phyloP scores from a whole-genome alignment of 2,797 vertebrate genomes.

The Sylvilagus floridanus region DNA sequence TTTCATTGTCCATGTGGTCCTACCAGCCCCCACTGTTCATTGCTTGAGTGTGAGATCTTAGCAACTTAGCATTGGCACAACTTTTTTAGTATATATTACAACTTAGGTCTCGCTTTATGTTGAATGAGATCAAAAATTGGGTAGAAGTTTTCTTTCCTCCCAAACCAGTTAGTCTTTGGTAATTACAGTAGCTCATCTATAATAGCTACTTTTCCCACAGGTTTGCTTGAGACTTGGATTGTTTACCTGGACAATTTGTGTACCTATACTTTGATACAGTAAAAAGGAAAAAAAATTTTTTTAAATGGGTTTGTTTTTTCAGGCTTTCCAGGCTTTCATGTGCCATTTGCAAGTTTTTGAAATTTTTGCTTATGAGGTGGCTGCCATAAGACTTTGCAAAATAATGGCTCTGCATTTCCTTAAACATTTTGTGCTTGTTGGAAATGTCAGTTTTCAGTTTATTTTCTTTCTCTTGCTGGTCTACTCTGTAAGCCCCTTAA shows the following conservation, averaged over 20 bases:
- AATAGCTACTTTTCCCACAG: background rate
- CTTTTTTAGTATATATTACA: conserved; percentile 10
- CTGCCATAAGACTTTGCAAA: conserved; percentile 47
- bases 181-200: background rate
- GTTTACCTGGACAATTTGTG: background rate
- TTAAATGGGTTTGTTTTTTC: too few species aligned
- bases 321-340: conserved; percentile 12
- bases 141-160: conserved; percentile 25
- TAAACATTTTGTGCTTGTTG: conserved; percentile 46
- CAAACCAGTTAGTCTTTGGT: conserved; percentile 20
- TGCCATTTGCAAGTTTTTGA: conserved; percentile 53
- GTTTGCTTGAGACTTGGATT: conserved; percentile 34
- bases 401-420: conserved; percentile 47
- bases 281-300: conserved; percentile 16
- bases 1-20: conserved; percentile 41
- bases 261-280: background rate
- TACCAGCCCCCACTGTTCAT: background rate
- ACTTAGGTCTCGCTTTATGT: conserved; percentile 44
- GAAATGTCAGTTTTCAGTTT: conserved; percentile 57
- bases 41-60: background rate
- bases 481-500: conserved; percentile 23
- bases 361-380: conserved; percentile 36
- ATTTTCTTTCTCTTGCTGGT: conserved; percentile 54
- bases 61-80: background rate
- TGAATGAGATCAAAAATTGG: conserved; percentile 15